Evolutionary conservation across 2,797 vertebrate genomes (phyloP).

Genomic region (Manis javanica): DNA sequence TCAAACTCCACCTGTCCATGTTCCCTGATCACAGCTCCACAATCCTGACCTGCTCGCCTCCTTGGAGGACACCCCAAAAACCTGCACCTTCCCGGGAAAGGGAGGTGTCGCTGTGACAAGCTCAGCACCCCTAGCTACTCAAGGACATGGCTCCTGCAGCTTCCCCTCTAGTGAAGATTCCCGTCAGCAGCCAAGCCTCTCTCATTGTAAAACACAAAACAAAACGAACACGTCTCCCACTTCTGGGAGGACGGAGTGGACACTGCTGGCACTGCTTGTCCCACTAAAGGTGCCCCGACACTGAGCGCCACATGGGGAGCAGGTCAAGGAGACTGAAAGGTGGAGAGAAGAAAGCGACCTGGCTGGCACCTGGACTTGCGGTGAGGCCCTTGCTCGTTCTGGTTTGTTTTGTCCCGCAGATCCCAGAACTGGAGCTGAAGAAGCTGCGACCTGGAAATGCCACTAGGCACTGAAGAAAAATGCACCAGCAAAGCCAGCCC

Average conservation of each 20-base stretch:
- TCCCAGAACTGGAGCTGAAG: not conserved
- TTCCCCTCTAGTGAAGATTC: not conserved
- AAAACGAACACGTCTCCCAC: not conserved
- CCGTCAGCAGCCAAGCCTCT: not conserved
- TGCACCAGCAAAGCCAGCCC: not conserved
- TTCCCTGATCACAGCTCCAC: not conserved
- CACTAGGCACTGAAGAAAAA: not conserved
- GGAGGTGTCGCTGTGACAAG: accelerated
- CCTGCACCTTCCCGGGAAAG: not conserved
- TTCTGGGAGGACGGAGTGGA: not conserved
- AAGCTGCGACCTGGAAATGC: not conserved
- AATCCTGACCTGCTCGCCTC: not conserved
- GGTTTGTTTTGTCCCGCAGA: not conserved
- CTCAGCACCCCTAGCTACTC: not conserved
- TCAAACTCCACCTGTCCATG: not conserved
- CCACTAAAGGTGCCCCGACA: accelerated
- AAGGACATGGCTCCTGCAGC: accelerated
- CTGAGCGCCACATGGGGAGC: not conserved
- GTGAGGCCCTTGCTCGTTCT: too few species aligned
- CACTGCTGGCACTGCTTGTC: not conserved
- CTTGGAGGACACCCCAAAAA: not conserved
- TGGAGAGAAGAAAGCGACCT: not conserved
- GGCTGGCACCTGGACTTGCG: not conserved
- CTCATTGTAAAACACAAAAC: not conserved
- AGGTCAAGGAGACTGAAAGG: not conserved